Evolutionary conservation across 2,113 vertebrate genomes (phyloP), one percentile per base, ranked within the genome.

Genomic region (Mionectes macconnelli): DNA sequence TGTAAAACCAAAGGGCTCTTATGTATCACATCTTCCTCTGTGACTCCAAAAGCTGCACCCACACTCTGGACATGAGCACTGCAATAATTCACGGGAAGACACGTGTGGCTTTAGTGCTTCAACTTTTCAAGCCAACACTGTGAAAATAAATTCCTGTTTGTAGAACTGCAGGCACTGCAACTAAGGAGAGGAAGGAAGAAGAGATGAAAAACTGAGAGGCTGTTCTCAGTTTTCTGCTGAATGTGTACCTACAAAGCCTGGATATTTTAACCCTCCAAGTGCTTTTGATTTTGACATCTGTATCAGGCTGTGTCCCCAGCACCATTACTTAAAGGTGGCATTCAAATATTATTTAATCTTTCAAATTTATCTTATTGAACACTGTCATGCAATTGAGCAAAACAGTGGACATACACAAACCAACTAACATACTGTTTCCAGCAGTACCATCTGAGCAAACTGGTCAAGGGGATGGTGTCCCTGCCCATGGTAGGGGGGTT

Each of bases 1-100:
- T 27, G 12, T 74, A 59, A 55, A 63, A 52, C 33, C 8, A 5
- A 87, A 69, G 30, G 66, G 31, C 45, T 70, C 53, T 85, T 14
- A n/a, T 37, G 21, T 53, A 37, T 35, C 45, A 21, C 40, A 14
- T 6, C 5, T 67, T 63, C 24, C 37, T 31, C 44, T 40, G 16
- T 5, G 27, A 42, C 55, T 28, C 33, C 21, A 33, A 53, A n/a
- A 77, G 23, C 63, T 24, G 27, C 19, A 53, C 28, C 33, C 42
- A 23, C 0, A 0, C 53, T 35, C 74, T 33, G 50, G 20, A 33
- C 0, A 0, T 16, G 18, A 81, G 40, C 39, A 14, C 1, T 5
- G 59, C 37, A 50, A 2, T 42, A 44, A 14, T 23, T 69, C n/a
- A 27, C 30, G 18, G 53, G 33, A 63, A 33, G 14, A 40, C 45